Evolutionary conservation across 2,797 vertebrate genomes (phyloP).

Genomic region (Paratrypauchen microcephalus): DNA sequence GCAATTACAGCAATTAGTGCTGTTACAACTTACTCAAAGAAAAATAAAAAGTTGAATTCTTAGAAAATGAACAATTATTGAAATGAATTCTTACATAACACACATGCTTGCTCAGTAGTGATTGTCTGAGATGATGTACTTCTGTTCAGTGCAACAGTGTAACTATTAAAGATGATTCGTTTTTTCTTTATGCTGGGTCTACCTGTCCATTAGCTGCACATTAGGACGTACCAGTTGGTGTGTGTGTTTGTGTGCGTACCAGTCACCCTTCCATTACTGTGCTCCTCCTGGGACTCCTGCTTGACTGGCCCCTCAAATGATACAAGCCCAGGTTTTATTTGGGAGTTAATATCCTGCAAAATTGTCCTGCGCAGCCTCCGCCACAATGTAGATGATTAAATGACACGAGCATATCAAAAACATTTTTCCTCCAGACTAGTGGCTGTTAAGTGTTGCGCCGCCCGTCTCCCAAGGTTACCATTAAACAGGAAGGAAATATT

Average conservation of each 20-base stretch:
- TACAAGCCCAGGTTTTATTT: constrained; percentile 83
- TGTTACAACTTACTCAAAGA: too few species aligned
- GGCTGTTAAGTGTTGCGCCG: constrained; percentile 79
- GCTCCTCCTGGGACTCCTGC: constrained; percentile 79
- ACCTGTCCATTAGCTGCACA: constrained; percentile 63
- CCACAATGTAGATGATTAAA: constrained; percentile 84
- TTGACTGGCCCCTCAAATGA: constrained; percentile 86
- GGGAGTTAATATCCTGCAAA: constrained; percentile 88
- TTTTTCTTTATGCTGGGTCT: constrained; percentile 72
- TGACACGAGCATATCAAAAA: constrained; percentile 84
- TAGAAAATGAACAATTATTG: not conserved
- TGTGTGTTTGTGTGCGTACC: constrained; percentile 41
- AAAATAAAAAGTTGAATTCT: too few species aligned
- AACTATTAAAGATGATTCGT: constrained; percentile 55
- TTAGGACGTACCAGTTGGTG: constrained; percentile 24
- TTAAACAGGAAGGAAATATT: constrained; percentile 80
- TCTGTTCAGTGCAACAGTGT: constrained; percentile 45
- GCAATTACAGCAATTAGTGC: not conserved
- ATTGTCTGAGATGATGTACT: constrained; percentile 18
- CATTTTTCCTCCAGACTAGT: constrained; percentile 81
- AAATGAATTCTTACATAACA: not conserved
- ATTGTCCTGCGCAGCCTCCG: constrained; percentile 80
- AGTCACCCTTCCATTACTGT: constrained; percentile 79
- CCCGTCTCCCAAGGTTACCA: constrained; percentile 80
- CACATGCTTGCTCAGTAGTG: too few species aligned